A percentile compares a stretch with the other conserved stretches of the same genome.
Evolutionary conservation across 2,113 vertebrate genomes (phyloP).

Genomic region (Albula glossodonta): DNA sequence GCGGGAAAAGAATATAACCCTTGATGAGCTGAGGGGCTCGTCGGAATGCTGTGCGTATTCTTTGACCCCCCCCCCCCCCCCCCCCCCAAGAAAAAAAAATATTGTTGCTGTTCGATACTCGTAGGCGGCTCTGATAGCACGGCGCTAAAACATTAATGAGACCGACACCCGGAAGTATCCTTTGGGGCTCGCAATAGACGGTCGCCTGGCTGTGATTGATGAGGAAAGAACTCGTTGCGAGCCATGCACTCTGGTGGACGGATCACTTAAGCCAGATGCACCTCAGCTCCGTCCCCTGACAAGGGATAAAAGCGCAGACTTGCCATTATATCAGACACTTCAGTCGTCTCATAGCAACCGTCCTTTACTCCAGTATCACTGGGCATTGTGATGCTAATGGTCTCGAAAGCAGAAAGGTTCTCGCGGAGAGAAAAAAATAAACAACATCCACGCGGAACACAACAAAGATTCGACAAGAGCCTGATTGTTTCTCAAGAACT

Average conservation of each 20-base stretch:
- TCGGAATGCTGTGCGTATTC: neutral
- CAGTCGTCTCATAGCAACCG: conserved; percentile 47
- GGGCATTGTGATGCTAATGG: conserved; percentile 40
- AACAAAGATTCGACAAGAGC: neutral
- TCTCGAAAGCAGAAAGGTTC: neutral
- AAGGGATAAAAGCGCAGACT: conserved; percentile 19
- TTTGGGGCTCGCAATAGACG: neutral
- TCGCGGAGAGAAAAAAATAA: neutral
- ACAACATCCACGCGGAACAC: conserved; percentile 2
- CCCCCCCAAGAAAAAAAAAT: neutral
- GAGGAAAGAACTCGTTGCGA: neutral
- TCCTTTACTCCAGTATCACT: conserved; percentile 13
- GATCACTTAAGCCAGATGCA: neutral
- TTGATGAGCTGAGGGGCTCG: neutral
- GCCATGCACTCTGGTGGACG: neutral
- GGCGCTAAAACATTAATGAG: conserved; percentile 14
- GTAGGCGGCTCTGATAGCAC: neutral
- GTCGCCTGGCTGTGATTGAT: conserved; percentile 6
- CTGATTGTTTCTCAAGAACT: neutral
- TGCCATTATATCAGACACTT: neutral
- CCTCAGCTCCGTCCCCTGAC: neutral
- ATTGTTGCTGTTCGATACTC: neutral
- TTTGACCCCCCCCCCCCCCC: neutral
- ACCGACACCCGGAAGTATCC: neutral
- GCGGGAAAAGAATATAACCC: too few species aligned